Base-by-base conservation (phyloP, 2,113 vertebrate species). In the Pollachius pollachius region DNA sequence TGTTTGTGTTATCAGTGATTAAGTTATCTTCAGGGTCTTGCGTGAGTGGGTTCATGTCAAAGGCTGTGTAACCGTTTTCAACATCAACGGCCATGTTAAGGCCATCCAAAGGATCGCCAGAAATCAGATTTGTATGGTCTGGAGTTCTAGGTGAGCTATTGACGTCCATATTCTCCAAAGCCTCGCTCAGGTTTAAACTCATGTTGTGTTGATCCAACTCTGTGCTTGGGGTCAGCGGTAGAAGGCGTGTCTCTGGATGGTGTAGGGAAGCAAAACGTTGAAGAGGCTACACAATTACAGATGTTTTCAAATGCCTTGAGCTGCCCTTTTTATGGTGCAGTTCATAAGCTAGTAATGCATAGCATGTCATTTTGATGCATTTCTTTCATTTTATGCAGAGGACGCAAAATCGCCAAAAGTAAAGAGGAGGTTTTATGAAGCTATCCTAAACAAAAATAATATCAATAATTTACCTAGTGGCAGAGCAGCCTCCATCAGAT, bases 211-310 rank as follows among this genome's bases (percentile, higher is more conserved):
- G 70, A 4, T 87, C 82, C 57, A 89, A 34, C 54, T 88, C 74
- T 25, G 69, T 69, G 61, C 93, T 94, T 2, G 95, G 94, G 0
- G 85, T 84, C 65, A 96, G 89, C 0, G 93, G 91, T 37, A 94
- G 91, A 76, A 95, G 85, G 3, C 85, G 81, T 71, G 92, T 62
- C 12, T 90, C 80, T 79, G 87, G 13, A 15, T 68, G 15, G n/a
- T n/a, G 5, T 11, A 77, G 81, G 78, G 89, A 67, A 68, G 69
- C 27, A 92, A 48, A 48, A 48, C 12, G 41, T 48, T 48, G 41
- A 48, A 48, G 12, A 48, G 41, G 41, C 41, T 48, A 48, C 41
- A 48, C 41, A 48, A 13, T 48, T 12, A 48, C 41, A 48, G 9
- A 48, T 13, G 41, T 48, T 48, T 48, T 48, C 41, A 48, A 48